phyloP scores from a whole-genome alignment of 92 coral and sea anemone genomes.

The Pocillopora grandis region DNA sequence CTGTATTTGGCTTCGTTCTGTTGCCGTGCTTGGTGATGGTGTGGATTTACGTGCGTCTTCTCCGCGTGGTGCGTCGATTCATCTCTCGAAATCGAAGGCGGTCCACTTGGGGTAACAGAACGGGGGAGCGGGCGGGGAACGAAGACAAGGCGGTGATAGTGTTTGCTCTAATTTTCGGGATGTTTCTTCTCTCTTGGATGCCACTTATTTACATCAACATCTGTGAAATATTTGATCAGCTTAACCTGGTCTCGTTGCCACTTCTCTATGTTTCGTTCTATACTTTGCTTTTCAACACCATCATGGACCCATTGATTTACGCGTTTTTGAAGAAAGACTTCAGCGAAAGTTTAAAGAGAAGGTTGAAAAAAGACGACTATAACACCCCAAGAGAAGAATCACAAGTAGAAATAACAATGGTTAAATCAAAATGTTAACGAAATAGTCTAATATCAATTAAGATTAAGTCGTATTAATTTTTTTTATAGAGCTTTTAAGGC shows the following conservation, averaged over 20 bases:
- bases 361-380: conserved; percentile 14
- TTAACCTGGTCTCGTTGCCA: conserved; percentile 50
- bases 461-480: background rate
- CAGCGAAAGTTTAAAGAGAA: conserved; percentile 50
- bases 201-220: conserved; percentile 79
- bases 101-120: conserved; percentile 80
- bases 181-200: conserved; percentile 77
- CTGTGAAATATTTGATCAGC: conserved; percentile 60
- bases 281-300: conserved; percentile 77
- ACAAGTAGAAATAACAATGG: conserved; percentile 19
- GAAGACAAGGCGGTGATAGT: conserved; percentile 75
- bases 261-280: conserved; percentile 71
- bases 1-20: conserved; percentile 66
- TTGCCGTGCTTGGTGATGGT: conserved; percentile 79
- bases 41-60: conserved; percentile 69
- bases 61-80: conserved; percentile 75
- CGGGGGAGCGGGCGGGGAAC: conserved; percentile 78
- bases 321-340: conserved; percentile 83
- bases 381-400: conserved; percentile 8
- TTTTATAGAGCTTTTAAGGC: background rate
- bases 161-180: conserved; percentile 71
- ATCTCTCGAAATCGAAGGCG: conserved; percentile 74
- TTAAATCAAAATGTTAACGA: background rate
- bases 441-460: background rate
- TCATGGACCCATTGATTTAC: conserved; percentile 79